Base-by-base conservation (phyloP, 1,140 invertebrate species). In the Harlomillsia oculata region DNA sequence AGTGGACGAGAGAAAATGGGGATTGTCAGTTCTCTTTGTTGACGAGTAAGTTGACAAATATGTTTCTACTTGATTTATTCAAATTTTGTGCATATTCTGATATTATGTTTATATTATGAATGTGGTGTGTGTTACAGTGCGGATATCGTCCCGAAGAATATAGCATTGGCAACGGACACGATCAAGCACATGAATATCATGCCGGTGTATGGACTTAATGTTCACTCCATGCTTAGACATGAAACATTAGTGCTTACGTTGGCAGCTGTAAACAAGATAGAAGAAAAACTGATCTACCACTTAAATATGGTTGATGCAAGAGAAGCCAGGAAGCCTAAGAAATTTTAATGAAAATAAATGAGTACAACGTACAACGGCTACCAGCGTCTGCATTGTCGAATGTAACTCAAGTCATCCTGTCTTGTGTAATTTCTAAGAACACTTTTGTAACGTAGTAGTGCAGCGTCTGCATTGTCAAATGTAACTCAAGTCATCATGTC, bases 151-250 rank as follows among this genome's bases (percentile, higher is more conserved):
- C 87, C 91, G 14, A 74, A 78, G 60, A 95, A 95, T 69, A 88
- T 96, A 59, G 79, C 85, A 41, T 67, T 81, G 21, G 92, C 93
- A 3, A 81, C 82, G 16, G 81, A 88, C 64, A 52, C 69, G 5
- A 75, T 95, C 25, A 79, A 78, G 52, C 83, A 90, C 68, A 80
- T 94, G 4, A 97, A 93, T 73, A 72, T 97, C n/a, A 94, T 97
- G 88, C 94, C 95, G 26, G 81, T 84, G 36, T 97, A 95, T 75
- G 76, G 79, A 48, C 68, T 83, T 34, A 83, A 84, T 71, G 77
- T 95, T 78, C 70, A 73, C 67, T 80, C 78, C 49, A 96, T 99
- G 88, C 70, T 98, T 30, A 99, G 98, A 76, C 88, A 98, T 74
- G 83, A 93, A 56, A 97, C 94, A 0, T 69, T 99, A 14, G 83